Conservation (phyloP, 2,888 invertebrate species). For the Ceriagrion tenellum region DNA sequence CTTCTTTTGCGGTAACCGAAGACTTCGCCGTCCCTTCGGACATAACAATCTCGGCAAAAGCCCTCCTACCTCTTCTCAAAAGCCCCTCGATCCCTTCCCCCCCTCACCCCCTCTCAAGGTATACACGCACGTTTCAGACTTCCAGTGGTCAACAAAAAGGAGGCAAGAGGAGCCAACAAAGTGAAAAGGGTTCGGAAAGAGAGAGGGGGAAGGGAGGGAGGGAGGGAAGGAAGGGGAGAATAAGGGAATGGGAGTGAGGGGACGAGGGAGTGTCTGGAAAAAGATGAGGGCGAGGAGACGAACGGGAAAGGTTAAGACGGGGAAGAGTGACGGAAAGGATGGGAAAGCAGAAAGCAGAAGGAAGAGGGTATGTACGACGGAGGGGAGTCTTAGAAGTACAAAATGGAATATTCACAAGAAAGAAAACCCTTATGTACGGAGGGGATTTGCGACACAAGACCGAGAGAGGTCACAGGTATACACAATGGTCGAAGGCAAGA, state of each 20-base stretch:
- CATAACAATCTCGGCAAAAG: neutral
- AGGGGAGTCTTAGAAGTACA: no score
- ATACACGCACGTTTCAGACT: conserved; percentile 34
- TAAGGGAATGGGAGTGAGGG: neutral
- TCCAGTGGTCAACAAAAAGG: conserved; percentile 36
- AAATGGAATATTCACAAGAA: no score
- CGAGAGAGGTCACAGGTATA: no score
- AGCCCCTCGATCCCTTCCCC: no score
- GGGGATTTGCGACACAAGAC: no score
- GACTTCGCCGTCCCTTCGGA: neutral
- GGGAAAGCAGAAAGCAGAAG: neutral
- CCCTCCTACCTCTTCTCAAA: neutral
- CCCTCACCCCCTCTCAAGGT: neutral
- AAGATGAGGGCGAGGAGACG: neutral
- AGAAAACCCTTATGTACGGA: no score
- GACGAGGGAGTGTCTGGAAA: neutral
- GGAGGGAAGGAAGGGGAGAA: neutral
- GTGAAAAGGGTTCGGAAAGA: neutral
- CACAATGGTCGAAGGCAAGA: no score
- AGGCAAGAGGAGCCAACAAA: neutral
- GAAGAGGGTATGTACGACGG: neutral
- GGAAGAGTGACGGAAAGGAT: conserved; percentile 1
- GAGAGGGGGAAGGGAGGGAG: neutral
- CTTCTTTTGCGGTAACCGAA: conserved; percentile 1
- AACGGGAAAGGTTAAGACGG: neutral